Evolutionary conservation across 2,888 invertebrate genomes (phyloP), one percentile per base, ranked within the genome.

Genomic region (Linyphia triangularis): DNA sequence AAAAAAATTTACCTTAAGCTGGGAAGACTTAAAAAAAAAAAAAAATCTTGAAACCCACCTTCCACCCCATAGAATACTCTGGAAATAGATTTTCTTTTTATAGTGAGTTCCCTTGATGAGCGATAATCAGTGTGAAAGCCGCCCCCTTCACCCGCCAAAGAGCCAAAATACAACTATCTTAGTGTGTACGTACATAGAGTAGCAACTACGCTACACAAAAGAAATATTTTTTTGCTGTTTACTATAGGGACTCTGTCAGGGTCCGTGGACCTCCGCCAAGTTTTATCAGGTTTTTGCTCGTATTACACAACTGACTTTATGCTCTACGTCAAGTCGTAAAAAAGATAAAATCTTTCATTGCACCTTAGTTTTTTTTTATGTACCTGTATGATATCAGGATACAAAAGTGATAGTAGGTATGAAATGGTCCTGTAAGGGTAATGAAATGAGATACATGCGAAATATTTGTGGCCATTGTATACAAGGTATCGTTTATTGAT

Each of bases 81-180:
- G n/a, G n/a, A 67, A 81, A 81, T 81, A 70, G 81, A 26, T 28
- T 59, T 79, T 70, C 81, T 81, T 70, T 81, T 81, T 81, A 26
- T 81, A 81, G 81, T 37, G 37, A n/a, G 51, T n/a, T 28, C 57
- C 37, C 69, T 70, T 81, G 69, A 67, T 81, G 70, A 81, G 69
- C 37, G 69, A 59, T 59, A 75, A 81, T 81, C 57, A 37, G 69
- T 30, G 69, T 70, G 67, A 73, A 59, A 19, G 22, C 40, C 5
- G 5, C 22, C 65, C 67, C 67, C 79, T 51, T 33, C 30, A 51
- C 43, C 67, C 79, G 28, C 40, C 30, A 79, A 67, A 40, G 63
- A 61, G 63, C 43, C 63, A 63, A 22, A 22, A 63, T 19, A 22
- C 28, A 30, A 13, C 67, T 33, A n/a, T n/a, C 33, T 67, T 33